Evolutionary conservation across 2,113 vertebrate species (phyloP), one percentile per base, ranked within the genome.

Genomic region (Podocnemis expansa): DNA sequence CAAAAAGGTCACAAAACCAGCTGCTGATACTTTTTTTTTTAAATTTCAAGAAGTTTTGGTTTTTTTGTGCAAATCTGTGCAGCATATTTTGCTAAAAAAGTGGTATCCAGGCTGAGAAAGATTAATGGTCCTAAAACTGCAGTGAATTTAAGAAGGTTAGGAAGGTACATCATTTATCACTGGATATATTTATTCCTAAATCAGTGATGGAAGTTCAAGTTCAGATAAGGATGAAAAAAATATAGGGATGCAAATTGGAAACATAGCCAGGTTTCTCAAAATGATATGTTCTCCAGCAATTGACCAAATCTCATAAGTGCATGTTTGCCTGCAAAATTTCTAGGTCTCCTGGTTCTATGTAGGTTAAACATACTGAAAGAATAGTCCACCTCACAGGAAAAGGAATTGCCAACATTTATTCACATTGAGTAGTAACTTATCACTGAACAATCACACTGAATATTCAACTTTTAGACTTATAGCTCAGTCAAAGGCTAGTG

Each of bases 321-420:
- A 90, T 7, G 55, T 93, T 86, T 89, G 90, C 47, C 56, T 76
- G n/a, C 54, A 90, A 21, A 73, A 8, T 91, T 92, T 94, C 80
- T 90, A 87, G 95, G 83, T 22, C 76, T 85, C 17, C 24, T 58
- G 12, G 13, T 78, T 93, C 83, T 82, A 10, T 78, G 8, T 27
- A 45, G n/a, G 13, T 73, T 78, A 16, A 94, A 89, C 0, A 1
- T 2, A 82, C 10, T 43, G 86, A 31, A 82, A 94, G 78, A 85
- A 84, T 0, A 85, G 67, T 52, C 4, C 6, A 83, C 75, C 52
- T 47, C 89, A 38, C 38, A 88, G 86, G 84, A 29, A 5, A 3
- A 45, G 41, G 41, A 45, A 75, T 11, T 27, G 41, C 24, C 5
- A 75, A 8, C 41, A 43, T 75, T 43, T 67, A 38, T 67, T 67